Base-by-base conservation (phyloP, 2,888 invertebrate genomes). In the Tachina grossa region DNA sequence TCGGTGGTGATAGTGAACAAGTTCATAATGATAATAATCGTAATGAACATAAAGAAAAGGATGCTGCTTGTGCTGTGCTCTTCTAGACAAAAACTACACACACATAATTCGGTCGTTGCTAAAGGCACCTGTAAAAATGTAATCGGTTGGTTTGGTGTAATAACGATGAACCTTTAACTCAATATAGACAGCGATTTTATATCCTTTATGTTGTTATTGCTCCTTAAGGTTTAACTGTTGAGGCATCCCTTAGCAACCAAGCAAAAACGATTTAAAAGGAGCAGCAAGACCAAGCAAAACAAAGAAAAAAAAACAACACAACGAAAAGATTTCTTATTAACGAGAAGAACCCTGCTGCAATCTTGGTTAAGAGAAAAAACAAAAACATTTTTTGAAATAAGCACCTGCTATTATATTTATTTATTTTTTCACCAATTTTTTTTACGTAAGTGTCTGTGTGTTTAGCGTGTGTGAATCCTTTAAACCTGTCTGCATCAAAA, bases 41-140 rank as follows among this genome's bases (percentile, higher is more conserved):
- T 65, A 59, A 77, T 83, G 76, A 76, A 63, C 49, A 16, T 81
- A 39, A 66, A 5, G 43, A 68, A 74, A 68, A 78, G 83, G 84
- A 79, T 78, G 78, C 78, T 85, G 78, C 57, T 78, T 31, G 49
- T 31, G 31, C 31, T 31, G 49, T 41, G 47, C 49, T 61, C 84
- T 72, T 66, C 68, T 51, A 57, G 63, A 51, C 68, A 61, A 82
- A 65, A 49, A 61, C 31, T 49, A 78, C 13, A 61, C 22, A 53
- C 69, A 31, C 22, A n/a, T n/a, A 39, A 13, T 51, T 57, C 39
- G 41, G 19, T 72, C 71, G 51, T 74, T 66, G 47, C 75, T 65
- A 83, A 83, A 83, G 85, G 83, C 85, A 85, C 85, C 85, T 85
- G 85, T 85, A 85, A 85, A 85, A 80, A 61, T 85, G 85, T 83